Conservation (phyloP, 2,113 vertebrate genomes). For the Podarcis cretensis region DNA sequence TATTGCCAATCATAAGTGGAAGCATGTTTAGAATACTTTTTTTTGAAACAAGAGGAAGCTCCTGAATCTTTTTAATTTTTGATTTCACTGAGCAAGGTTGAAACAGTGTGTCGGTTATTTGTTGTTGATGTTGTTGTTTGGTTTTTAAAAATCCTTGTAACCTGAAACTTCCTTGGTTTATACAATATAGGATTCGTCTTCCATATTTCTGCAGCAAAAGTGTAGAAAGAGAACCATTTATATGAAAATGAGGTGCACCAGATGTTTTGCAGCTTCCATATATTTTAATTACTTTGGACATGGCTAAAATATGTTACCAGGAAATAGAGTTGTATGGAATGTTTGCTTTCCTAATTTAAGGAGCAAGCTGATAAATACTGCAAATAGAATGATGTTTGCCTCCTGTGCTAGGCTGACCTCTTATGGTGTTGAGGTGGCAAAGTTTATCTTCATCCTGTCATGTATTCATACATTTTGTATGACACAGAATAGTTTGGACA, state of each 20-base stretch:
- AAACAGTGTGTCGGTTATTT: neutral
- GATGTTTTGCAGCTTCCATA: constrained; percentile 1
- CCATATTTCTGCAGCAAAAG: neutral
- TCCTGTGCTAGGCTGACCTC: constrained; percentile 8
- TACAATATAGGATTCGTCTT: neutral
- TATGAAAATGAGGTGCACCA: constrained; percentile 10
- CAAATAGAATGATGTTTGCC: constrained; percentile 12
- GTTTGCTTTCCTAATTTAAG: constrained; percentile 20
- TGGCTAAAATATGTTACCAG: constrained; percentile 5
- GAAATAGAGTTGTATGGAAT: neutral
- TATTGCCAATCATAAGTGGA: neutral
- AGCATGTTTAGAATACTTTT: neutral
- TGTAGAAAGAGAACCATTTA: neutral
- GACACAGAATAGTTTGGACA: neutral
- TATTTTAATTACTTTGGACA: neutral
- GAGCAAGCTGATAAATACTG: constrained; percentile 22
- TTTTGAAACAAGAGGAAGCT: constrained; percentile 19
- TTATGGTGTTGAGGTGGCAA: constrained; percentile 34
- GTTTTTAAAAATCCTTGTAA: neutral
- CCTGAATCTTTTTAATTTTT: constrained; percentile 24
- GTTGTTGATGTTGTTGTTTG: too few relatives aligned
- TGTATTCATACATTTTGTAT: neutral
- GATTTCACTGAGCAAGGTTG: constrained; percentile 27
- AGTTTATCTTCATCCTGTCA: constrained; percentile 32
- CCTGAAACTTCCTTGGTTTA: constrained; percentile 26